Base-by-base conservation (phyloP, 2,797 vertebrate genomes). In the Syndactyla subalaris region DNA sequence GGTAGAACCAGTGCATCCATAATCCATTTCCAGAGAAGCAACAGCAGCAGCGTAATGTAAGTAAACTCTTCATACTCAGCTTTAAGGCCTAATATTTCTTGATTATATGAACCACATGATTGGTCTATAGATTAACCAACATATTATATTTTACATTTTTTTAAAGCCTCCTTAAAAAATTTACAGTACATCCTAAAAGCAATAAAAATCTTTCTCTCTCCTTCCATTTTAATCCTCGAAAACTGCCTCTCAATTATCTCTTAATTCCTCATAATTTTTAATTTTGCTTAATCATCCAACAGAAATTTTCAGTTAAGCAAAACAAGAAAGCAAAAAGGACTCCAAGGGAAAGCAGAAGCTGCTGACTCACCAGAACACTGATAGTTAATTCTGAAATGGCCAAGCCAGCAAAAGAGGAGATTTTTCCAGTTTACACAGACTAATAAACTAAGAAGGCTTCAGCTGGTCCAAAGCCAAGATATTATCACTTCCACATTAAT, bases 371-470 rank as follows among this genome's bases (percentile, higher is more conserved):
- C 67, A 85, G 66, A 89, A 95, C 39, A 59, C 11, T 27, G 55
- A 54, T 63, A 66, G 46, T 68, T 75, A 92, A 89, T 88, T 85
- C 85, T 92, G 79, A 71, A 84, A 45, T 62, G 87, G 93, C 66
- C 72, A 95, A 87, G 91, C 84, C 81, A 92, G 67, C 48, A 88
- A 92, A 83, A n/a, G 38, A 95, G 32, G 46, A 84, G 54, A 65
- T 87, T 86, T 94, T 95, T 97, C 97, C 97, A 97, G 96, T 97
- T 98, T 94, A 93, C 73, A 88, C 0, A 62, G 84, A 95, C 66
- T 88, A 91, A 94, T 89, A 92, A 73, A 70, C 77, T 85, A 76
- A 78, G 72, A 92, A 81, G 93, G 89, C 79, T 97, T 91, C 59
- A 83, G 78, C 71, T 93, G 63, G 66, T 54, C 94, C 49, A 82